These are phyloP conservation scores for Himalopsyche phryganea DNA, from an alignment of 1,140 invertebrate genomes.

Conservation along the genomic window DNA sequence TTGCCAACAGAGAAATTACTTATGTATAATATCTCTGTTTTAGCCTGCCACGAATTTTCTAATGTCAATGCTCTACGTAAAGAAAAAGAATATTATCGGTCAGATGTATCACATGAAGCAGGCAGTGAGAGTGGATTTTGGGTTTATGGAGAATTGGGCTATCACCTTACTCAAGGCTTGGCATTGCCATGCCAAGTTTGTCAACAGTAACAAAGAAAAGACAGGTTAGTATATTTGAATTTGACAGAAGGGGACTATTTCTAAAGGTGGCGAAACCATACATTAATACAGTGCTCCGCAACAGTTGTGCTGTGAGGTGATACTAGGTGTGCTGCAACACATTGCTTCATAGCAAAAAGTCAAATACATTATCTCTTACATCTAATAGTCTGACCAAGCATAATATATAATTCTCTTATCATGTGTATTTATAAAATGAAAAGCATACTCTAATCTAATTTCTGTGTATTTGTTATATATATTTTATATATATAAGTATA, in stretches of 20 bases:
- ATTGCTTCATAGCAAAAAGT: too few relatives aligned
- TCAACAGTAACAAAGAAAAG: not conserved
- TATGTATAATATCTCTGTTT: constrained; percentile 20
- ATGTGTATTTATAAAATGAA: too few relatives aligned
- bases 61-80: constrained; percentile 62
- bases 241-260: not conserved
- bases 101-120: constrained; percentile 67
- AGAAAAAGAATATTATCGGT: constrained; percentile 62
- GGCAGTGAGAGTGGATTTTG: constrained; percentile 57
- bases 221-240: not conserved
- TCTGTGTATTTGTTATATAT: too few relatives aligned
- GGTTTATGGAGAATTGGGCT: constrained; percentile 54
- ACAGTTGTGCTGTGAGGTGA: too few relatives aligned
- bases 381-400: too few relatives aligned
- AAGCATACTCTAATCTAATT: too few relatives aligned
- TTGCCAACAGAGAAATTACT: too few relatives aligned
- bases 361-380: too few relatives aligned
- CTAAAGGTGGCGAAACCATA: not conserved
- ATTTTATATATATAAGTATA: too few relatives aligned
- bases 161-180: constrained; percentile 56
- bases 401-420: too few relatives aligned
- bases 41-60: constrained; percentile 70
- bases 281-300: too few relatives aligned
- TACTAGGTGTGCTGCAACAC: too few relatives aligned
- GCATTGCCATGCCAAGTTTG: constrained; percentile 53